These are phyloP conservation scores for Trimorus sp. DNA, from an alignment of 2,888 invertebrate species.

Conservation along the genomic window DNA sequence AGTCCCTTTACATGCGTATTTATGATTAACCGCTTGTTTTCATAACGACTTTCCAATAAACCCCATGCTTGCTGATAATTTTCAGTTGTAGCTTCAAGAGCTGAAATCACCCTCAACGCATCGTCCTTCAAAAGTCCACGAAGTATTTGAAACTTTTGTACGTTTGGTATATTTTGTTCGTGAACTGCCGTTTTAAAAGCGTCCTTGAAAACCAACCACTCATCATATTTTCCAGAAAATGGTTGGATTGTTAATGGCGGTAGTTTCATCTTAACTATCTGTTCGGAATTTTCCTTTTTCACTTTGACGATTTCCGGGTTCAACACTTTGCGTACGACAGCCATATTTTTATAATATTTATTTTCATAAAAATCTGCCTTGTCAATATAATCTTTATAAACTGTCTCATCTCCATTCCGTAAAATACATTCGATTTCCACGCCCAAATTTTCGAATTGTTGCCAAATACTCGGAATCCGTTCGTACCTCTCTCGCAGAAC, in stretches of 20 bases:
- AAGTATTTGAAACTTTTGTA: conserved; percentile 2
- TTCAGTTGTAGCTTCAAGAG: conserved; percentile 13
- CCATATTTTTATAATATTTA: conserved; percentile 13
- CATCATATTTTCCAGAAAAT: conserved; percentile 13
- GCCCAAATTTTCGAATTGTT: conserved; percentile 2
- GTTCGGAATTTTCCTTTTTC: background rate
- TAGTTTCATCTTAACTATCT: conserved; percentile 3
- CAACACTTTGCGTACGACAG: background rate
- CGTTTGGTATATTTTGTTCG: conserved; percentile 2
- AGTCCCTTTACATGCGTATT: conserved; percentile 17
- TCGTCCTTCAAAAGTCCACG: conserved; percentile 6
- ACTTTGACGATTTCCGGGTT: background rate
- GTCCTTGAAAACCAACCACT: conserved; percentile 13
- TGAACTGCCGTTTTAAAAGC: background rate
- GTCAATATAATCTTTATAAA: background rate
- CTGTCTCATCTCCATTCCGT: background rate
- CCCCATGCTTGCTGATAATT: conserved; percentile 30
- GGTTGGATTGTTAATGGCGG: conserved; percentile 17
- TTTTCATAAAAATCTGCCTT: too few relatives aligned
- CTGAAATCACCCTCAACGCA: conserved; percentile 3
- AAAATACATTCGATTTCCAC: conserved; percentile 14
- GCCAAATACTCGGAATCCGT: conserved; percentile 2
- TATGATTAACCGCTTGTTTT: conserved; percentile 16
- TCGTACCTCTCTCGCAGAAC: conserved; percentile 2
- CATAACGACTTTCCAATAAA: conserved; percentile 11